Base-by-base conservation (phyloP, 2,888 invertebrate species). In the Rhaphigaster nebulosa region DNA sequence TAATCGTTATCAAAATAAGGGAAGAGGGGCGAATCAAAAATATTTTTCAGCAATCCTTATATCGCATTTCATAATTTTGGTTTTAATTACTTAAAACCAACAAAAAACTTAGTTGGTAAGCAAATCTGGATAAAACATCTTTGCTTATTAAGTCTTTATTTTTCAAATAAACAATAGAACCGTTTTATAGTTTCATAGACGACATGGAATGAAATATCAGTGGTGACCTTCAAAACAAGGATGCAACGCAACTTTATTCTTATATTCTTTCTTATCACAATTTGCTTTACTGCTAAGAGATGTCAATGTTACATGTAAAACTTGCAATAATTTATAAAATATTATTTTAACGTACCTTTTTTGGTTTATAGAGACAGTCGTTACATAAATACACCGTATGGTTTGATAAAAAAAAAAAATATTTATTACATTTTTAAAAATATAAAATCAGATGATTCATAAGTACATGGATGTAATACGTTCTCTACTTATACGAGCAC, bases 211-310 rank as follows among this genome's bases (percentile, higher is more conserved):
- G 34, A n/a, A 70, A 70, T 29, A 34, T 70, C 38, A 18, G 34
- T 34, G 38, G 29, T 76, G 76, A 23, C 76, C 76, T 76, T 76
- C 76, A 23, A 70, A 38, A 76, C 76, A 76, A 76, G 76, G 76
- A 76, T 76, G 38, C 76, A 76, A 76, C 76, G 76, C 38, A 38
- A 76, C 76, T 34, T 76, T 38, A 20, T 38, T 60, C 76, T 76
- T 76, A 76, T 76, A 38, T 34, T 76, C 20, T 38, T 38, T 60
- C 76, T 76, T 76, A 76, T 76, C 76, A 76, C 76, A 38, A 15
- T 38, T 70, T 70, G 34, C 76, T 76, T 34, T 38, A 76, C 76
- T 18, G 34, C 76, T 38, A 76, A 23, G 34, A 76, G 76, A 38
- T 38, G 29, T 76, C 76, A 23, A 38, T 23, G 76, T 38, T 20